Evolutionary conservation across 2,113 vertebrate species (phyloP).

Genomic region (Tympanuchus pallidicinctus): DNA sequence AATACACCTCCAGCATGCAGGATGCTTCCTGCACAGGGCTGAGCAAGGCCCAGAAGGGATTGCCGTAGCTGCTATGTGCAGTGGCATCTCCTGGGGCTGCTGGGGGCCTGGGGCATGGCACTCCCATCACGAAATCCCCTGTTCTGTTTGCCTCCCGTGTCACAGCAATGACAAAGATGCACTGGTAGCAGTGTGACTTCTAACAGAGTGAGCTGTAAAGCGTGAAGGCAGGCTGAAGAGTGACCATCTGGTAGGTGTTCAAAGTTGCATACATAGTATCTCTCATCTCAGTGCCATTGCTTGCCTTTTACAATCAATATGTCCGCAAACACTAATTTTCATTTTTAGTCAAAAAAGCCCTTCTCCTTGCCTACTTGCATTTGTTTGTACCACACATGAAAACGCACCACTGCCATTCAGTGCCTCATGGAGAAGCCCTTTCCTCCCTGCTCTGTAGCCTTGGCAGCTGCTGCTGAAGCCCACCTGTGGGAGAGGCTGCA

Average conservation of each 20-base stretch:
- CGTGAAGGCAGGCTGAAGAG: background rate
- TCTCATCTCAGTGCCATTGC: background rate
- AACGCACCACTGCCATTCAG: background rate
- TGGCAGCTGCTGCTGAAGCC: background rate
- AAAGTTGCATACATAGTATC: accelerated
- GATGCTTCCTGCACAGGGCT: accelerated
- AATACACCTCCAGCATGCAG: accelerated
- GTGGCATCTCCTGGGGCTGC: accelerated
- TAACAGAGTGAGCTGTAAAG: accelerated
- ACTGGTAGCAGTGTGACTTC: background rate
- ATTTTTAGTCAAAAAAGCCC: no score
- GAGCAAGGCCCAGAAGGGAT: accelerated
- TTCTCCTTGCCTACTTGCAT: background rate
- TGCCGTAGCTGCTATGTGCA: accelerated
- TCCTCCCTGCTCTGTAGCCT: background rate
- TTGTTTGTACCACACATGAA: background rate
- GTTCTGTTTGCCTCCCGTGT: accelerated
- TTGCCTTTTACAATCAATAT: background rate
- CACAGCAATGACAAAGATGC: background rate
- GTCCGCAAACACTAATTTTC: no score
- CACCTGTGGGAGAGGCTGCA: background rate
- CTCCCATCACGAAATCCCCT: background rate
- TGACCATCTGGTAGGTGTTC: background rate
- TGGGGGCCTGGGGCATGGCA: accelerated
- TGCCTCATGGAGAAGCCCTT: background rate